These are phyloP conservation scores for Cinclus mexicanus DNA, from an alignment of 2,113 vertebrate genomes.

Conservation along the genomic window DNA sequence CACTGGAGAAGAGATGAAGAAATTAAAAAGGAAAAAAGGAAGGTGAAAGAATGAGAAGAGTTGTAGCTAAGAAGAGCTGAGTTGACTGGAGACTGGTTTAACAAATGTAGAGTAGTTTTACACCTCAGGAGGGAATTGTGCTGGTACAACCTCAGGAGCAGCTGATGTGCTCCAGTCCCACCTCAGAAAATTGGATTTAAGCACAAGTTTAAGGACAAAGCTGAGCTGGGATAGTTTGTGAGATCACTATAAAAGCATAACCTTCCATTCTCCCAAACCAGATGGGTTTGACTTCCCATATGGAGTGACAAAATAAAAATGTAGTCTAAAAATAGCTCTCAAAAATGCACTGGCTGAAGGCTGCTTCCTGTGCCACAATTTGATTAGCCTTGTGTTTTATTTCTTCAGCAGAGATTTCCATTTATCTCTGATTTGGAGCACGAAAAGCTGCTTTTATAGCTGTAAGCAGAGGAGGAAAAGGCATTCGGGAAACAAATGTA, in stretches of 20 bases:
- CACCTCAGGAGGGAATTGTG: conserved; percentile 14
- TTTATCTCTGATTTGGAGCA: conserved; percentile 42
- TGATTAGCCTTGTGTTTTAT: conserved; percentile 36
- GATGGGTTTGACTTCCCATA: conserved; percentile 55
- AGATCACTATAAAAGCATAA: conserved; percentile 30
- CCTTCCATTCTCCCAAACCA: conserved; percentile 37
- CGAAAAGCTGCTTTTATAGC: conserved; percentile 37
- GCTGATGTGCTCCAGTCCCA: not conserved
- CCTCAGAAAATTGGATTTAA: not conserved
- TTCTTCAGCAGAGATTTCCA: conserved; percentile 13
- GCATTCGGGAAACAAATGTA: not conserved
- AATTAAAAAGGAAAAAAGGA: not conserved
- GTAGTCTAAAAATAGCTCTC: conserved; percentile 40
- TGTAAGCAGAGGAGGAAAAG: conserved; percentile 13
- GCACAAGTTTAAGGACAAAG: not conserved
- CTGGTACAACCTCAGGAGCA: not conserved
- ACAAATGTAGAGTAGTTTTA: not conserved
- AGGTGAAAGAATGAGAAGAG: not conserved
- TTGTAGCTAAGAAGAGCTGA: not conserved
- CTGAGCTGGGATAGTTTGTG: not conserved
- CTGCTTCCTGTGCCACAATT: conserved; percentile 30
- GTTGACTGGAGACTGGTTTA: not conserved
- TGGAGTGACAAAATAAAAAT: conserved; percentile 63
- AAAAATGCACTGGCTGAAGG: conserved; percentile 37
- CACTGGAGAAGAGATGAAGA: accelerated